phyloP scores from a whole-genome alignment of 2,888 invertebrate genomes.

The Drosophila antonietae region DNA sequence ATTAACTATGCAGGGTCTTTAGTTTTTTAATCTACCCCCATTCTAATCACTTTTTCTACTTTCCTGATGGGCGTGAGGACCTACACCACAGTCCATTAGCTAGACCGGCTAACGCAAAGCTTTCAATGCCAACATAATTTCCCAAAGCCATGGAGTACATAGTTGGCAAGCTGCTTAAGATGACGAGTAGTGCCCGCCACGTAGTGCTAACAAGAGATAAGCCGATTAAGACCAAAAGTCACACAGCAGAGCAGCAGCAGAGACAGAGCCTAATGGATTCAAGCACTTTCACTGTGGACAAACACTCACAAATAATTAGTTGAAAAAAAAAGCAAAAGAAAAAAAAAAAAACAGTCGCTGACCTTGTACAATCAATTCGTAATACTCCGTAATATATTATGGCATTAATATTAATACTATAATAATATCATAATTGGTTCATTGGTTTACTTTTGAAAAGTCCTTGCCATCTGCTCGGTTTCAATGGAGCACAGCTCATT shows the following conservation, averaged over 20 bases:
- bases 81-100: neutral
- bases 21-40: neutral
- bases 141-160: neutral
- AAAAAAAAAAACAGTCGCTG: neutral
- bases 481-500: neutral
- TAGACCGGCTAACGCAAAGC: neutral
- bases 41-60: neutral
- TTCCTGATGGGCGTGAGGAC: neutral
- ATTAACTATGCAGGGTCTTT: neutral
- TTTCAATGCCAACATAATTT: neutral
- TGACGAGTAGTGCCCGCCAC: neutral
- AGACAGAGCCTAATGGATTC: neutral
- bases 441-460: neutral
- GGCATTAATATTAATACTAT: neutral
- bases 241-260: neutral
- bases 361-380: neutral
- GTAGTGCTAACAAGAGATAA: neutral
- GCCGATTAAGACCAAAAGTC: slow-evolving; percentile 7
- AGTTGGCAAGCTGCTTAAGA: neutral
- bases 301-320: neutral
- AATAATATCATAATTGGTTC: neutral
- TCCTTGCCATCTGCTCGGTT: neutral
- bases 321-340: neutral
- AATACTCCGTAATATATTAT: neutral
- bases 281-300: neutral